Conservation (phyloP, 2,113 vertebrate genomes). For the Eulacestoma nigropectus region DNA sequence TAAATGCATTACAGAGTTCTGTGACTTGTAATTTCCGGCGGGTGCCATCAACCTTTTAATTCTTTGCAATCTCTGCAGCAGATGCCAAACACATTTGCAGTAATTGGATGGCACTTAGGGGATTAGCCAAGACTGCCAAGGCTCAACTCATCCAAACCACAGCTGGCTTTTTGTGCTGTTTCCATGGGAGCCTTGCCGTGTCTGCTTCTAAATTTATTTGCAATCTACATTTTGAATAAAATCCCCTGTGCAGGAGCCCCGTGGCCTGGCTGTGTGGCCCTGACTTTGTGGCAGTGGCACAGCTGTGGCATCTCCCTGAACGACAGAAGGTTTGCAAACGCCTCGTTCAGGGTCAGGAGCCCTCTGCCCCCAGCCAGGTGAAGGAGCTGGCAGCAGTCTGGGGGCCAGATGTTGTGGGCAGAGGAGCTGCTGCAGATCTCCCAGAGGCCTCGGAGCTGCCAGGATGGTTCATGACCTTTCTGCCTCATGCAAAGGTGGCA, state of each 20-base stretch:
- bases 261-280: background rate
- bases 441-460: background rate
- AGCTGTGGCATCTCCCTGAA: background rate
- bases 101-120: slow-evolving; percentile 62
- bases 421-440: background rate
- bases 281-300: background rate
- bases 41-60: slow-evolving; percentile 44
- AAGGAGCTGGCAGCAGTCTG: background rate
- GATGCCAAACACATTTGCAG: slow-evolving; percentile 49
- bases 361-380: background rate
- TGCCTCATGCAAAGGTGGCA: background rate
- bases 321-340: background rate
- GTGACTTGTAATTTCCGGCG: slow-evolving; percentile 11
- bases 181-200: background rate
- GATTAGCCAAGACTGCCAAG: slow-evolving; percentile 32
- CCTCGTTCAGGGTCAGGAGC: background rate
- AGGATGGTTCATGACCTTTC: background rate
- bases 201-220: slow-evolving; percentile 38
- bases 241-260: background rate
- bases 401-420: background rate
- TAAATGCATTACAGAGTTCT: slow-evolving; percentile 4
- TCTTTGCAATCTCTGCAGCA: background rate
- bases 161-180: background rate
- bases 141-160: background rate
- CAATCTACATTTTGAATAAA: background rate